These are phyloP conservation scores for Gortyna flavago DNA, from an alignment of 2,888 invertebrate genomes.

Conservation along the genomic window DNA sequence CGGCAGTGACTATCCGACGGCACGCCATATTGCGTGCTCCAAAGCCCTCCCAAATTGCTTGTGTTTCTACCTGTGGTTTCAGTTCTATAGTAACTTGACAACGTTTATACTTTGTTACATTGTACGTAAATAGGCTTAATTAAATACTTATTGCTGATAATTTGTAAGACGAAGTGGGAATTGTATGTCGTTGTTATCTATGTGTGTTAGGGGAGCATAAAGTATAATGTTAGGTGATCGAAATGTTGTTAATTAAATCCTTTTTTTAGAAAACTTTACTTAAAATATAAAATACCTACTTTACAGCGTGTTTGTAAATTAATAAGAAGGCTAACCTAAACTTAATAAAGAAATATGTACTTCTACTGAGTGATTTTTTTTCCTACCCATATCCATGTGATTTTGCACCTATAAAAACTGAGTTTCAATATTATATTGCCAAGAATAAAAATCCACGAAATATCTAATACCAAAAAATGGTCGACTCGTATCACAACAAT, in stretches of 20 bases:
- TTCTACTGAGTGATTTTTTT: neutral
- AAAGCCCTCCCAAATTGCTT: constrained; percentile 74
- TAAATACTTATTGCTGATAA: constrained; percentile 53
- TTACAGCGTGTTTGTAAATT: neutral
- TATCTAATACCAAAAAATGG: neutral
- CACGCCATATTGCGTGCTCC: constrained; percentile 86
- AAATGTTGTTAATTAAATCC: neutral
- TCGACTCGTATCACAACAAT: neutral
- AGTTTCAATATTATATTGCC: neutral
- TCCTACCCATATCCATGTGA: neutral
- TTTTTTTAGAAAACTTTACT: neutral
- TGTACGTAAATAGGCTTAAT: constrained; percentile 64
- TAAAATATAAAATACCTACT: neutral
- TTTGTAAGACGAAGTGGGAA: constrained; percentile 37
- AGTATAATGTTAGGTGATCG: neutral
- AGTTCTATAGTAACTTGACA: constrained; percentile 67
- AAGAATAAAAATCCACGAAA: neutral
- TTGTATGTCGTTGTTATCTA: constrained; percentile 35
- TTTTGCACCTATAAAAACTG: neutral
- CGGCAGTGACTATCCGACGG: constrained; percentile 78
- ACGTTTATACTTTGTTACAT: constrained; percentile 63
- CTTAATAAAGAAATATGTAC: neutral
- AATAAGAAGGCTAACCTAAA: neutral
- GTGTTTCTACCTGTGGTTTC: constrained; percentile 72
- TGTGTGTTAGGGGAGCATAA: constrained; percentile 29